Conservation (phyloP, 2,113 vertebrate species). For the Equus quagga region DNA sequence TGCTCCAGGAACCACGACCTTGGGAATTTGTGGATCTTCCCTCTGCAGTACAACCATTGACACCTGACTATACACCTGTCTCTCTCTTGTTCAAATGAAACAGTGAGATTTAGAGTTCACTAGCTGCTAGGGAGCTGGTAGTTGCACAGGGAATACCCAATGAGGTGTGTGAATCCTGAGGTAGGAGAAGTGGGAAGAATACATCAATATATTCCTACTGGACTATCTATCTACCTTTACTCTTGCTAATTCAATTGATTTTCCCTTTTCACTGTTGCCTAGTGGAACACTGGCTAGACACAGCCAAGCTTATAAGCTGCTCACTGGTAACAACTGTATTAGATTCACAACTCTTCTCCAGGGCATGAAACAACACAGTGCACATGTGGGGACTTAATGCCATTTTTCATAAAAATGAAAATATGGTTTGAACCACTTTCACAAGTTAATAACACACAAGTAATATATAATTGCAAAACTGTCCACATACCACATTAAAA, state of each 20-base stretch:
- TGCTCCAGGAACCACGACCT: accelerated
- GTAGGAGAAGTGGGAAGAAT: background rate
- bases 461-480: background rate
- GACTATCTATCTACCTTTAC: accelerated
- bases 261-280: background rate
- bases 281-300: accelerated
- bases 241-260: background rate
- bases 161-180: background rate
- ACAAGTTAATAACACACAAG: background rate
- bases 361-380: background rate
- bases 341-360: background rate
- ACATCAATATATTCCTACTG: background rate
- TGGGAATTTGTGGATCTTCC: background rate
- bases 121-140: too few relatives aligned
- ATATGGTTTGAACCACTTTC: slow-evolving; percentile 21
- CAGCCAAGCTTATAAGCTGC: background rate
- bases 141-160: background rate
- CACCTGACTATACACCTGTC: background rate
- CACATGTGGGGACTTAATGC: background rate
- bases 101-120: too few relatives aligned
- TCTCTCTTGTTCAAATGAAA: background rate
- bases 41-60: accelerated
- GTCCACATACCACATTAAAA: slow-evolving; percentile 41
- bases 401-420: background rate
- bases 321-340: accelerated